Evolutionary conservation across 2,797 vertebrate genomes (phyloP), one percentile per base, ranked within the genome.

Genomic region (Jordanella pulchra): DNA sequence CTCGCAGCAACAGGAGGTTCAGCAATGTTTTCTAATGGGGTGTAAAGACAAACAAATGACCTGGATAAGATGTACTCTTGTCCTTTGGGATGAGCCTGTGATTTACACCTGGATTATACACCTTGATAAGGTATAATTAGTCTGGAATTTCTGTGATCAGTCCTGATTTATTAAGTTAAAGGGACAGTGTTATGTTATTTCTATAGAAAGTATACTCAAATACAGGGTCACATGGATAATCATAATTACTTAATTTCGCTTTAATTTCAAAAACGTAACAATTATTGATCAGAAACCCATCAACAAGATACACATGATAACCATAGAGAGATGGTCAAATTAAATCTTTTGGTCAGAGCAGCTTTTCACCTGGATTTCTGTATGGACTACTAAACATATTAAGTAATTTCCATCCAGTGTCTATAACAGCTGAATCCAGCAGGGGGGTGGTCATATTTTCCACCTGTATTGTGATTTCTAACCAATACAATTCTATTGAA

Each of bases 31-130:
- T 84, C 83, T 91, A 90, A 89, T 74, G 54, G 89, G 86, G 91
- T 89, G 91, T 89, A 88, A 92, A 93, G 91, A 92, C 89, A 91
- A 93, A 92, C 92, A 92, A 90, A 92, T 93, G 85, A 90, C 82
- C 72, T 61, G 84, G 83, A 88, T 84, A 80, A 88, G 86, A 85
- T 53, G 1, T 50, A 69, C 69, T 42, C 69, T 81, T 86, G 86
- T 87, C 85, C 42, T 85, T 63, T 87, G 83, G 82, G 86, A 90
- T 79, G 75, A 88, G 86, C 79, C 72, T 50, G 79, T 76, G 86
- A 91, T 90, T 92, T 90, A 92, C 88, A 91, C 87, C 88, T 89
- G 90, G 88, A 87, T 87, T 75, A 83, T 71, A 85, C 70, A 51
- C 65, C 66, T 63, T 82, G 83, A 91, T 91, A 78, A 71, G 69